A percentile compares a stretch with the other conserved stretches of the same genome.
Evolutionary conservation across 1,140 invertebrate genomes (phyloP).

Genomic region (Drosophila hydei): DNA sequence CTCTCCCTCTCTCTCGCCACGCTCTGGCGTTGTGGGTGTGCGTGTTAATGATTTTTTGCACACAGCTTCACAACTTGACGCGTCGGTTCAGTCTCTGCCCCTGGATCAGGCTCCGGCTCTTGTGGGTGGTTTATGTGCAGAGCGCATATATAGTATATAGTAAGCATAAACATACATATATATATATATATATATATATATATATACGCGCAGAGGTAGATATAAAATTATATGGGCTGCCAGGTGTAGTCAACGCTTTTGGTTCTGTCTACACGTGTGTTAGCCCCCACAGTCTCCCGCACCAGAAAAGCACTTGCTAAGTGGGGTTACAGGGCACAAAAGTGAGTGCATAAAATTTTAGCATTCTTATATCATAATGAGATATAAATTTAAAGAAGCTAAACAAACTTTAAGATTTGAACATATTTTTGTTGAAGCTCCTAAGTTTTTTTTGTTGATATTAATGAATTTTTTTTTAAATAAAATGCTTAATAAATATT

Average conservation of each 20-base stretch:
- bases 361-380: too few relatives aligned
- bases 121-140: conserved; percentile 42
- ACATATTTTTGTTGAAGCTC: too few relatives aligned
- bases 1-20: neutral
- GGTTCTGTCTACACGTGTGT: conserved; percentile 45
- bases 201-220: conserved; percentile 21
- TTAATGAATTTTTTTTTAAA: too few relatives aligned
- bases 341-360: neutral
- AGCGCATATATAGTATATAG: conserved; percentile 2
- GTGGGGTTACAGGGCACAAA: neutral
- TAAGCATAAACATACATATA: neutral
- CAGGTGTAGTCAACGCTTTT: conserved; percentile 70
- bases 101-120: conserved; percentile 7
- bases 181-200: conserved; percentile 7
- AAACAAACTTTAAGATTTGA: too few relatives aligned
- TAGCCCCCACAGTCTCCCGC: conserved; percentile 25
- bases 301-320: conserved; percentile 44
- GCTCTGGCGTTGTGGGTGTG: conserved; percentile 54
- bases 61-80: conserved; percentile 81
- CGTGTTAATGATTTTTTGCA: conserved; percentile 83
- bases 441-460: too few relatives aligned
- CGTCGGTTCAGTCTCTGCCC: conserved; percentile 47
- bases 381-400: too few relatives aligned
- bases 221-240: conserved; percentile 71
- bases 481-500: too few relatives aligned